A percentile compares a stretch with the other conserved stretches of the same genome.
Evolutionary conservation across 53 echinoderm and acorn worm genomes (phyloP).

Genomic region (Paracentrotus lividus): DNA sequence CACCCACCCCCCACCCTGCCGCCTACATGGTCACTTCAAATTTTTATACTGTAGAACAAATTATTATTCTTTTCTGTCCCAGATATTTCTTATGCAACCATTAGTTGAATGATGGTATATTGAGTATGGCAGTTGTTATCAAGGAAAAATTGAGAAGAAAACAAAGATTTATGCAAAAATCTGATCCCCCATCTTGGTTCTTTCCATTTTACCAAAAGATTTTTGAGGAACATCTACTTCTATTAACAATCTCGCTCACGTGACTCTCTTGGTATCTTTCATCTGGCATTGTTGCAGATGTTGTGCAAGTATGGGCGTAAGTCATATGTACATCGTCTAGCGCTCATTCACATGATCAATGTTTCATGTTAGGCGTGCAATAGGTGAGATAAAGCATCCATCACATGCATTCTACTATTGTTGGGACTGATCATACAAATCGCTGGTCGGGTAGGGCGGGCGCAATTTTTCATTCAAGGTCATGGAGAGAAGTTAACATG

Average conservation of each 20-base stretch:
- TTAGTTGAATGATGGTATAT: background rate
- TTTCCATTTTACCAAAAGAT: background rate
- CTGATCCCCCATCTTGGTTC: background rate
- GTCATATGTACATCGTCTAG: slow-evolving; percentile 26
- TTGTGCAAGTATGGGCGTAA: slow-evolving; percentile 40
- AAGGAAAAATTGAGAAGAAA: too few relatives aligned
- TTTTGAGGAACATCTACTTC: background rate
- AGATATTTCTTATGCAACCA: background rate
- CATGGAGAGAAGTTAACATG: background rate
- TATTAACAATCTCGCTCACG: background rate
- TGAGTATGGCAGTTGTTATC: too few relatives aligned
- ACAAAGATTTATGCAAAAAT: background rate
- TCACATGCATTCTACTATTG: slow-evolving; percentile 21
- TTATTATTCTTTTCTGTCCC: background rate
- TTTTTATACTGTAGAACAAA: background rate
- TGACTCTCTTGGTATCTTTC: background rate
- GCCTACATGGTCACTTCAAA: background rate
- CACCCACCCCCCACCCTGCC: background rate
- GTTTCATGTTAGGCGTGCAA: background rate
- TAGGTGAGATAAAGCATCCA: slow-evolving; percentile 9
- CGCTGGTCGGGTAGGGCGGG: background rate
- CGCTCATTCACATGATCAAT: slow-evolving; percentile 13
- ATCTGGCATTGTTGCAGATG: slow-evolving; percentile 19
- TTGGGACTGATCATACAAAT: background rate
- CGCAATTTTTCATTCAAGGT: too few relatives aligned